These are phyloP conservation scores for Actias luna DNA, from an alignment of 2,888 invertebrate genomes.

Conservation along the genomic window DNA sequence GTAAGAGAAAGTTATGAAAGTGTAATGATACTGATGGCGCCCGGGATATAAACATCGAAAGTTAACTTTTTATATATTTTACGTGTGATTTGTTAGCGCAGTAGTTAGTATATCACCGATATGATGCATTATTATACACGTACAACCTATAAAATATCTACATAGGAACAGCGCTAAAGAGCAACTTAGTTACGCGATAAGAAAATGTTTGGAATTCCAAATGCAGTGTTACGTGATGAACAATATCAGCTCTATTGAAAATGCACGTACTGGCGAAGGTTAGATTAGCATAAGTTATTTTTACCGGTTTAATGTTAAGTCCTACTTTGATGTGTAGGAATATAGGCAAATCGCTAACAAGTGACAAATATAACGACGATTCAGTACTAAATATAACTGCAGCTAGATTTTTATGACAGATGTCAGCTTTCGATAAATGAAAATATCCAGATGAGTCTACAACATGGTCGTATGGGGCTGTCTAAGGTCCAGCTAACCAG, in stretches of 20 bases:
- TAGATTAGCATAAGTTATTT: neutral
- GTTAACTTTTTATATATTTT: neutral
- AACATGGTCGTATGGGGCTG: too few relatives aligned
- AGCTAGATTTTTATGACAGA: too few relatives aligned
- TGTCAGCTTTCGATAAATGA: too few relatives aligned
- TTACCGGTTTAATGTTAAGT: neutral
- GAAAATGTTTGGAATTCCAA: conserved; percentile 7
- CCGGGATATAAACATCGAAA: neutral
- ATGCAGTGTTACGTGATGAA: neutral
- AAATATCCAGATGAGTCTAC: too few relatives aligned
- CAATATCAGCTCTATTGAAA: neutral
- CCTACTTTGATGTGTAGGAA: neutral
- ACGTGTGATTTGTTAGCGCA: neutral
- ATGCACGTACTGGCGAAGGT: neutral
- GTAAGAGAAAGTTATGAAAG: too few relatives aligned
- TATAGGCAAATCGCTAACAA: neutral
- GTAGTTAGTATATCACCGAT: neutral
- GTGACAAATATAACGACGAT: neutral
- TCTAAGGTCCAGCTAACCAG: too few relatives aligned
- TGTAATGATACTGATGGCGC: neutral
- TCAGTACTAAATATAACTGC: too few relatives aligned
- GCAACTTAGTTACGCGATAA: neutral
- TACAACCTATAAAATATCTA: neutral
- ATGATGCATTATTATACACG: neutral
- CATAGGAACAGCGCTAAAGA: conserved; percentile 1